phyloP scores from a whole-genome alignment of 2,888 invertebrate genomes.

The Bellardia bayeri region DNA sequence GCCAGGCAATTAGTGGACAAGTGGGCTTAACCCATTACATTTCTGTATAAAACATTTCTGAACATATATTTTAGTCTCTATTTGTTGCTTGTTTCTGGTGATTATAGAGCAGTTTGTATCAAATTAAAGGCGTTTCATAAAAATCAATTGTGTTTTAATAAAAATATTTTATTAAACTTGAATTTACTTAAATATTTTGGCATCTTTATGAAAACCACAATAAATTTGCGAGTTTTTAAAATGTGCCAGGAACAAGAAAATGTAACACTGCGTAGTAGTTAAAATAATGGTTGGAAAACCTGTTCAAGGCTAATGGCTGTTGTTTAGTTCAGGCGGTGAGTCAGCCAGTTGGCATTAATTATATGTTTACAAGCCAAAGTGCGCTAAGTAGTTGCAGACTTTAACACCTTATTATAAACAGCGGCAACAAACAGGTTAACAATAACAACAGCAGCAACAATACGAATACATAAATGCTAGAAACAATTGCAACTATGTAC shows the following conservation, averaged over 20 bases:
- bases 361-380: conserved; percentile 56
- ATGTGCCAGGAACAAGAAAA: too few species aligned
- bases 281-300: conserved; percentile 33
- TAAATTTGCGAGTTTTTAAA: not conserved
- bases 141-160: conserved; percentile 53
- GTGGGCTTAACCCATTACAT: too few species aligned
- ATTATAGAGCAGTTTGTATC: not conserved
- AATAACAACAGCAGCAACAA: conserved; percentile 27
- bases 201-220: not conserved
- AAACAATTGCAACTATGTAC: too few species aligned
- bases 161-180: not conserved
- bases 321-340: not conserved
- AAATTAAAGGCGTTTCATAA: conserved; percentile 23
- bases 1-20: too few species aligned
- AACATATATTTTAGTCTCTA: too few species aligned
- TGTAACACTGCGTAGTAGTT: not conserved
- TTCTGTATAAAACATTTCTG: too few species aligned
- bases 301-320: conserved; percentile 48
- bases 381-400: conserved; percentile 64
- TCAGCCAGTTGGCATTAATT: conserved; percentile 64
- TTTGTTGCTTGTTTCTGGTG: too few species aligned
- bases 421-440: conserved; percentile 3
- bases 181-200: conserved; percentile 17
- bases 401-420: conserved; percentile 67
- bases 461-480: not conserved